Percentiles rank a stretch among this genome's conserved stretches.
Evolutionary conservation across 2,797 vertebrate genomes (phyloP).

Genomic region (Pogonophryne albipinna): DNA sequence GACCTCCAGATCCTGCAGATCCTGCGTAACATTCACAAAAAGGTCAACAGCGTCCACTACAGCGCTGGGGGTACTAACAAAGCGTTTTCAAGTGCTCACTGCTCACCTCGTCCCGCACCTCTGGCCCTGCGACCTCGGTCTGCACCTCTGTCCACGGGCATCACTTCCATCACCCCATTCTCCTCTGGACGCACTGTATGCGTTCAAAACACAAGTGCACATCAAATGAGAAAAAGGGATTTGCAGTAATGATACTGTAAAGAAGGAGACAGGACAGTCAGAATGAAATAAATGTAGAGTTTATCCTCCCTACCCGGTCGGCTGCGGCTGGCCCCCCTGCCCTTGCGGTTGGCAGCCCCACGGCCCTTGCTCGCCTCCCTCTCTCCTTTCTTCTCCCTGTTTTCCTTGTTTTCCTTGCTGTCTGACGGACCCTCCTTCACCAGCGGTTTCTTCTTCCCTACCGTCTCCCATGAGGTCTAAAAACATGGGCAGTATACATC

Average conservation of each 20-base stretch:
- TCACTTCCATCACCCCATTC: slow-evolving; percentile 90
- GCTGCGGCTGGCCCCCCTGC: slow-evolving; percentile 88
- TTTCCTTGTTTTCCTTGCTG: slow-evolving; percentile 95
- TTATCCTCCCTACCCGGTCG: slow-evolving; percentile 84
- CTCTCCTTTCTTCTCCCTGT: slow-evolving; percentile 93
- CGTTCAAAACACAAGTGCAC: not conserved
- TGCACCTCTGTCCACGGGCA: slow-evolving; percentile 86
- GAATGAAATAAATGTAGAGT: not conserved
- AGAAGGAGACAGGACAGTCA: not conserved
- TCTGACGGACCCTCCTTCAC: slow-evolving; percentile 89
- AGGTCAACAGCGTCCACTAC: slow-evolving; percentile 24
- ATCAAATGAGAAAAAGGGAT: not conserved
- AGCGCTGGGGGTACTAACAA: not conserved
- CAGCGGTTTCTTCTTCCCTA: slow-evolving; percentile 95
- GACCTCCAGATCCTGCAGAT: slow-evolving; percentile 92
- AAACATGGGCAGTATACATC: slow-evolving; percentile 8
- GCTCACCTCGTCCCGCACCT: slow-evolving; percentile 85
- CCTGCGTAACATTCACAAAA: slow-evolving; percentile 76
- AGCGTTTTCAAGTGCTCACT: slow-evolving; percentile 72
- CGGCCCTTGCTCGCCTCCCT: slow-evolving; percentile 90
- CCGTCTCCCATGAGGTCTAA: slow-evolving; percentile 97
- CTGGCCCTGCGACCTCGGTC: slow-evolving; percentile 82
- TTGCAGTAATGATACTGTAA: no score
- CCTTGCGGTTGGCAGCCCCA: slow-evolving; percentile 87
- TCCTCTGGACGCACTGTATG: slow-evolving; percentile 89